These are phyloP conservation scores for Muschampia plurimacula DNA, from an alignment of 2,888 invertebrate genomes.

Conservation along the genomic window DNA sequence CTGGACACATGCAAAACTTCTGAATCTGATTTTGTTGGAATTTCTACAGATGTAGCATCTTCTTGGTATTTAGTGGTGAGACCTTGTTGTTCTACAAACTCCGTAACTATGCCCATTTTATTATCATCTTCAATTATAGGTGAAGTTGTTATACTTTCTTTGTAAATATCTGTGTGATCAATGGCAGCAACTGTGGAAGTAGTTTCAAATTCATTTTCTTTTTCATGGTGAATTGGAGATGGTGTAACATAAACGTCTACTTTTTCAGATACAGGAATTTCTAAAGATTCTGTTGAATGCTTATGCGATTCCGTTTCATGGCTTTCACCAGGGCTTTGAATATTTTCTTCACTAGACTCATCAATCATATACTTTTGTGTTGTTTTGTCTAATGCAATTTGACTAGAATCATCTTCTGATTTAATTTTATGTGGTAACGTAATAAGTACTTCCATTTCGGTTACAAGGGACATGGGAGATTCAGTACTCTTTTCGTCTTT, in stretches of 20 bases:
- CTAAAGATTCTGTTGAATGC: slow-evolving; percentile 12
- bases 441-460: slow-evolving; percentile 34
- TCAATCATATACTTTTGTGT: slow-evolving; percentile 15
- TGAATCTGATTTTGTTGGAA: slow-evolving; percentile 3
- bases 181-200: not conserved
- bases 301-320: slow-evolving; percentile 13
- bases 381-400: slow-evolving; percentile 12
- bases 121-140: not conserved
- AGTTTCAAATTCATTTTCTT: slow-evolving; percentile 17
- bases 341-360: slow-evolving; percentile 22
- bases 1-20: slow-evolving; percentile 28
- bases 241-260: slow-evolving; percentile 2
- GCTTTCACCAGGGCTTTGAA: slow-evolving; percentile 1
- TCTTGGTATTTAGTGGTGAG: slow-evolving; percentile 23
- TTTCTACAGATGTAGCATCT: not conserved
- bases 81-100: slow-evolving; percentile 11
- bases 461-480: slow-evolving; percentile 43
- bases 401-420: slow-evolving; percentile 23
- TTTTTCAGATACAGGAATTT: slow-evolving; percentile 5
- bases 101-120: not conserved
- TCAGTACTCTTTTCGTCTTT: slow-evolving; percentile 39
- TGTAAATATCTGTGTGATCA: slow-evolving; percentile 19
- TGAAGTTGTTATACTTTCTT: slow-evolving; percentile 7
- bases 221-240: slow-evolving; percentile 1
- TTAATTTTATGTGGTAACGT: slow-evolving; percentile 24